These are phyloP conservation scores for Drosophila biarmipes DNA, from an alignment of 1,140 invertebrate genomes.

Conservation along the genomic window DNA sequence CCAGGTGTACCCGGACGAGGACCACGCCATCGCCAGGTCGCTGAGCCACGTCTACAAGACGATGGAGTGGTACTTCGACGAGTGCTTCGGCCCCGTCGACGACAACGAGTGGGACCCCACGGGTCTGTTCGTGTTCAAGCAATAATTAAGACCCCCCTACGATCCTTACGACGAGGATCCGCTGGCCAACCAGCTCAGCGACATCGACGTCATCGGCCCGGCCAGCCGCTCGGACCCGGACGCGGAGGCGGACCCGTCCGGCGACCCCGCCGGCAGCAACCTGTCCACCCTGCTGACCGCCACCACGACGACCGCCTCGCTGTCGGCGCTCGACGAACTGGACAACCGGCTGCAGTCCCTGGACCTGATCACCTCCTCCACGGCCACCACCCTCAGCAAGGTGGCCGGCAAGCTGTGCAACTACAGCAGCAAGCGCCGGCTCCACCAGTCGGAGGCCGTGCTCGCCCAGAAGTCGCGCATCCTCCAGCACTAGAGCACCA, in stretches of 20 bases:
- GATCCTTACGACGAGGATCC: conserved; percentile 81
- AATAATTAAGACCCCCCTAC: conserved; percentile 84
- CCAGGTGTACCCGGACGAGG: conserved; percentile 94
- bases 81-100: conserved; percentile 90
- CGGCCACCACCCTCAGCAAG: conserved; percentile 70
- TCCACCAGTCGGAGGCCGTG: conserved; percentile 65
- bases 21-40: conserved; percentile 89
- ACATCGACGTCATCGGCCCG: conserved; percentile 56
- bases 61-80: conserved; percentile 93
- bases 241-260: conserved; percentile 17
- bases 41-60: conserved; percentile 91
- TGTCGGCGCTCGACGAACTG: conserved; percentile 68
- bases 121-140: conserved; percentile 83
- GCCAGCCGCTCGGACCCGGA: conserved; percentile 25
- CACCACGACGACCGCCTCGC: conserved; percentile 49
- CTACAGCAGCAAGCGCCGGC: conserved; percentile 70
- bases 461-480: conserved; percentile 69
- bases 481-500: conserved; percentile 54
- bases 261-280: conserved; percentile 41
- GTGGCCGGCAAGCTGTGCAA: conserved; percentile 69
- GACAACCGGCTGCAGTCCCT: conserved; percentile 65
- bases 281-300: conserved; percentile 37
- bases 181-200: conserved; percentile 74
- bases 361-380: conserved; percentile 70
- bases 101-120: conserved; percentile 89